Evolutionary conservation across 2,888 invertebrate species (phyloP), one percentile per base, ranked within the genome.

Genomic region (Eremobia ochroleuca): DNA sequence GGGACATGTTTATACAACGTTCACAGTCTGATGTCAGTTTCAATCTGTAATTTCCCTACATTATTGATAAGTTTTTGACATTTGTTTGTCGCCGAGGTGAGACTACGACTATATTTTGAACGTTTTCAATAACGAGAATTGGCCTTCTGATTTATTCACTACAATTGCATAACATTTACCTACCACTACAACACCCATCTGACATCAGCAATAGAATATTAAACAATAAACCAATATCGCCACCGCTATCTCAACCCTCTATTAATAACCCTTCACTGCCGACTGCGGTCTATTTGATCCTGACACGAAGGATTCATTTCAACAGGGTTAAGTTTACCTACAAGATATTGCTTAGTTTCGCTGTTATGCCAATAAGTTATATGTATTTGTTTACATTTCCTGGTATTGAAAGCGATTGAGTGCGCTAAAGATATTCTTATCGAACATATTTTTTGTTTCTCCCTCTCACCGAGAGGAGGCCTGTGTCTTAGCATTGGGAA

Each of bases 241-340:
- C n/a, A 65, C 52, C 40, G 49, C n/a, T n/a, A 68, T 34, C 25
- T 15, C 58, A 67, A 62, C 31, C 70, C 59, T 73, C 62, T 79
- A 77, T 77, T 77, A 75, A 78, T 80, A 85, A 85, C 77, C 76
- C 68, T 75, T 25, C 52, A 55, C 8, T 61, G 59, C 46, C 21
- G 73, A 40, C 31, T 75, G 73, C 52, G 75, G 79, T 67, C 71
- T 67, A 73, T 77, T 77, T 83, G 80, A 83, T 83, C 85, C 55
- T 67, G 72, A 68, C 70, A 73, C 73, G 28, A 65, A 52, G 55
- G 68, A 74, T 78, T 71, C 34, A 71, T 81, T 77, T 75, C 75
- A 79, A 65, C 58, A 67, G 74, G 76, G 77, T 81, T 80, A 73
- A 81, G 68, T 77, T 73, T 59, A 37, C 43, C 37, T 74, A 49